These are phyloP conservation scores for Leptatherina wallacei DNA, from an alignment of 2,797 vertebrate species.

Conservation along the genomic window DNA sequence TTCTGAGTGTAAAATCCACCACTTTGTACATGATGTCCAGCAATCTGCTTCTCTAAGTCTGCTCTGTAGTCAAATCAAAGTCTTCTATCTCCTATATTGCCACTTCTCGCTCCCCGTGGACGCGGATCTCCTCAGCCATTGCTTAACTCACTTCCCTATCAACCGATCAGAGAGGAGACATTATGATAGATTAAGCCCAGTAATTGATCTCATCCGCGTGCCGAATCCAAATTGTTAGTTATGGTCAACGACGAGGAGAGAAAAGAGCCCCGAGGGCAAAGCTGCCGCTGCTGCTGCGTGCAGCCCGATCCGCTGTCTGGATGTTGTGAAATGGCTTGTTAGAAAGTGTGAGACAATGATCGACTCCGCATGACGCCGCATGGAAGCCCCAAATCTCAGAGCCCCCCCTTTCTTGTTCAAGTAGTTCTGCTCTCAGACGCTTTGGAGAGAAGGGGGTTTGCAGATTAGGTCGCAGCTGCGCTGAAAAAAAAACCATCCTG, in stretches of 20 bases:
- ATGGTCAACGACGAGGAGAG: slow-evolving; percentile 52
- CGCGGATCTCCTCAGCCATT: slow-evolving; percentile 52
- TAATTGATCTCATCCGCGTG: slow-evolving; percentile 61
- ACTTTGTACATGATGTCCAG: slow-evolving; percentile 68
- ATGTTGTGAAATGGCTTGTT: slow-evolving; percentile 80
- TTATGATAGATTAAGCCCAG: slow-evolving; percentile 57
- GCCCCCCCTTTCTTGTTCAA: slow-evolving; percentile 16
- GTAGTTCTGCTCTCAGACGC: slow-evolving; percentile 19
- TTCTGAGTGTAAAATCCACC: slow-evolving; percentile 60
- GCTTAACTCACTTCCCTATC: slow-evolving; percentile 51
- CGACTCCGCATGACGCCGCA: slow-evolving; percentile 78
- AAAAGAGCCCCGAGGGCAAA: slow-evolving; percentile 60
- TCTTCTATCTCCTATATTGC: slow-evolving; percentile 30
- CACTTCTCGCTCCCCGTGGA: slow-evolving; percentile 39
- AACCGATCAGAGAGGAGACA: slow-evolving; percentile 56
- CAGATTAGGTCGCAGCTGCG: slow-evolving; percentile 21
- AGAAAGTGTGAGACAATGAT: slow-evolving; percentile 86
- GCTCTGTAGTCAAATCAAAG: slow-evolving; percentile 48
- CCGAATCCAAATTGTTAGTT: slow-evolving; percentile 63
- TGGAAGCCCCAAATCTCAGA: slow-evolving; percentile 63
- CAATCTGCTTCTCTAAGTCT: slow-evolving; percentile 37
- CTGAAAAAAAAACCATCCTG: slow-evolving; percentile 22
- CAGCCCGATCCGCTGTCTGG: slow-evolving; percentile 69
- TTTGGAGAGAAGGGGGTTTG: slow-evolving; percentile 7
- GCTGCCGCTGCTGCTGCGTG: slow-evolving; percentile 58